These are phyloP conservation scores for Heliconius hewitsoni DNA, from an alignment of 1,140 invertebrate genomes.

Conservation along the genomic window DNA sequence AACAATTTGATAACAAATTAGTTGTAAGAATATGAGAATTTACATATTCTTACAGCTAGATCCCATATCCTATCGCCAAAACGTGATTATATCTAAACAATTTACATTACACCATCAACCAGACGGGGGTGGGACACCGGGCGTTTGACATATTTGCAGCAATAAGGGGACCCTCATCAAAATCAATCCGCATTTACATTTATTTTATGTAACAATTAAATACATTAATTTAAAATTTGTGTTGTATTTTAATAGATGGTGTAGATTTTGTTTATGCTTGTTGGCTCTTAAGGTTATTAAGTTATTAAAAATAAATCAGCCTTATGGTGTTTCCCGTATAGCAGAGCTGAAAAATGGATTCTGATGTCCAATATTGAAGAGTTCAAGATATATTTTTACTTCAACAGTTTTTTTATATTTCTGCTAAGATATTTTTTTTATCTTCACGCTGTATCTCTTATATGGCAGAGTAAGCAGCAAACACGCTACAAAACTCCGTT, in stretches of 20 bases:
- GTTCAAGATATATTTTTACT: no score
- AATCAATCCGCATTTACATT: slow-evolving; percentile 15
- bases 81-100: slow-evolving; percentile 19
- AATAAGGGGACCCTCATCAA: slow-evolving; percentile 27
- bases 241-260: not conserved
- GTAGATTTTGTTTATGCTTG: not conserved
- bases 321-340: no score
- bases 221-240: not conserved
- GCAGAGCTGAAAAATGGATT: no score
- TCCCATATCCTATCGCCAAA: not conserved
- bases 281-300: no score
- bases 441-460: no score
- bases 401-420: no score
- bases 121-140: slow-evolving; percentile 11
- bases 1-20: no score
- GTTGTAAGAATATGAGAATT: no score
- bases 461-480: not conserved
- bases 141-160: slow-evolving; percentile 14
- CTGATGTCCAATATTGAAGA: no score
- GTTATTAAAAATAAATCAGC: no score
- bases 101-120: slow-evolving; percentile 1
- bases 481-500: not conserved
- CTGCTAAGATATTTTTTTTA: no score
- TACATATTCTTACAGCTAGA: no score
- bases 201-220: slow-evolving; percentile 7